These are phyloP conservation scores for Achatina immaculata DNA, from an alignment of 1,140 invertebrate species.

Conservation along the genomic window DNA sequence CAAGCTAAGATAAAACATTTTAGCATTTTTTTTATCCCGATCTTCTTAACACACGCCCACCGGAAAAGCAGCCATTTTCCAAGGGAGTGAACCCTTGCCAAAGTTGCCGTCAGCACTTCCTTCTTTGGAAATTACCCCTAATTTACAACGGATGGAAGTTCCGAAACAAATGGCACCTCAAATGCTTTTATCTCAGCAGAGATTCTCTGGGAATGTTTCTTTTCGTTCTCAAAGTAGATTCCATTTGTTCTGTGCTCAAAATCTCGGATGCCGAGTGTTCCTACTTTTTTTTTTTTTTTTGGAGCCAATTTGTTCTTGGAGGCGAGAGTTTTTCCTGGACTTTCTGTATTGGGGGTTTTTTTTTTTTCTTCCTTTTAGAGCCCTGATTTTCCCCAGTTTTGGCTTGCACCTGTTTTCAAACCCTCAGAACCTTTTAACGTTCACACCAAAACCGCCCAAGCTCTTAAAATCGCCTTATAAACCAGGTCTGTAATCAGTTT, in stretches of 20 bases:
- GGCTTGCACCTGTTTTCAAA: no score
- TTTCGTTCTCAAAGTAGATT: background rate
- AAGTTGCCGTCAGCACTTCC: background rate
- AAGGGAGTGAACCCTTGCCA: constrained; percentile 1
- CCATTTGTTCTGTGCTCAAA: background rate
- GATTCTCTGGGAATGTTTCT: background rate
- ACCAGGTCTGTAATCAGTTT: no score
- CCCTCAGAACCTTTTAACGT: no score
- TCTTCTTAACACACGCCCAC: background rate
- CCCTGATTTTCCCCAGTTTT: no score
- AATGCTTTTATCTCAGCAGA: background rate
- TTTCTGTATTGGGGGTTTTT: no score
- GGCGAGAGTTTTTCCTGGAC: no score
- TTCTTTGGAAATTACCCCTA: background rate
- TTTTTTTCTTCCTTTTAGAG: no score
- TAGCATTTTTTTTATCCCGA: background rate
- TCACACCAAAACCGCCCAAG: no score
- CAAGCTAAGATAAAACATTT: background rate
- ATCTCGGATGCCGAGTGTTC: background rate
- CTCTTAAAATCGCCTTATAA: no score
- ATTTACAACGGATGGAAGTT: constrained; percentile 13
- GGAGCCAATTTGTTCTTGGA: no score
- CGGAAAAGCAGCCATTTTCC: constrained; percentile 1
- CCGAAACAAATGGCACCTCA: background rate
- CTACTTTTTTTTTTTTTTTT: background rate